phyloP scores from a whole-genome alignment of 2,888 invertebrate genomes.

The Melanargia galathea region DNA sequence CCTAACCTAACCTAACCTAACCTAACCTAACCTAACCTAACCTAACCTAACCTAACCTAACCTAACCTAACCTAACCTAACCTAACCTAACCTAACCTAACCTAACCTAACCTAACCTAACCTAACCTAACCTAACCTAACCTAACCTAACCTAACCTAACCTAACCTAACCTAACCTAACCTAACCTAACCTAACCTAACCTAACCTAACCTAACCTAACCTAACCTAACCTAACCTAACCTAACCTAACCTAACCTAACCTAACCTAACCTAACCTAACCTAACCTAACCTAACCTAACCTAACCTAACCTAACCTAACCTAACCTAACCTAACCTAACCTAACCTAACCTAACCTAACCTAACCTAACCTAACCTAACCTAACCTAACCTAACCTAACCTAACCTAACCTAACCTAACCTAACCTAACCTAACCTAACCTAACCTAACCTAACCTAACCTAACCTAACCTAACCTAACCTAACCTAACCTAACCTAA shows the following conservation, averaged over 20 bases:
- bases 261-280: constrained; percentile 11
- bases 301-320: constrained; percentile 1
- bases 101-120: constrained; percentile 1
- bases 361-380: constrained; percentile 1
- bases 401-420: constrained; percentile 1
- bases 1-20: neutral
- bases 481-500: constrained; percentile 14
- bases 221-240: constrained; percentile 1
- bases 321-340: neutral
- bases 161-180: constrained; percentile 1
- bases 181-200: constrained; percentile 1
- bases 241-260: constrained; percentile 16
- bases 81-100: constrained; percentile 1
- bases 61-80: constrained; percentile 1
- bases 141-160: constrained; percentile 1
- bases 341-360: constrained; percentile 1
- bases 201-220: constrained; percentile 1
- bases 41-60: constrained; percentile 1
- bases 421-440: constrained; percentile 1
- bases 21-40: constrained; percentile 1
- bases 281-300: constrained; percentile 1
- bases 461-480: constrained; percentile 16
- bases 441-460: constrained; percentile 1
- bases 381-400: constrained; percentile 1
- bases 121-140: constrained; percentile 1